Evolutionary conservation across 2,888 invertebrate genomes (phyloP).

Genomic region (Mesoligia furuncula): DNA sequence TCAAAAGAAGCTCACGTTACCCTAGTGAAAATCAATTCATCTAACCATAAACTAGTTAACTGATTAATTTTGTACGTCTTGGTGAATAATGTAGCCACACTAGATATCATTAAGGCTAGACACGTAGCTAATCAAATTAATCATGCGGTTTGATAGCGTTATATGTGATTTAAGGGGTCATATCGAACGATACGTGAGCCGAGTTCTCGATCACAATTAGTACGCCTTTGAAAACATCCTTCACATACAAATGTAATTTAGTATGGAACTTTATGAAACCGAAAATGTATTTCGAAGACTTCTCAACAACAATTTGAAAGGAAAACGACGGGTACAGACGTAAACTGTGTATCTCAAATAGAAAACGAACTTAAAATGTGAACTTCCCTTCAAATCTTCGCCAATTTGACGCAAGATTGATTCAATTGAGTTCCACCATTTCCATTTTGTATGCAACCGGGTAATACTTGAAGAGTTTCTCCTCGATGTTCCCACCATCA

Average conservation of each 20-base stretch:
- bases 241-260: slow-evolving; percentile 19
- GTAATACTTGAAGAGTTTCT: slow-evolving; percentile 85
- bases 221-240: slow-evolving; percentile 59
- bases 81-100: slow-evolving; percentile 64
- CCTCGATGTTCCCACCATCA: slow-evolving; percentile 75
- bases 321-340: slow-evolving; percentile 10
- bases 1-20: slow-evolving; percentile 21
- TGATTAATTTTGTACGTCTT: slow-evolving; percentile 66
- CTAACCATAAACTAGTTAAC: slow-evolving; percentile 51
- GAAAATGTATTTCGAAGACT: slow-evolving; percentile 4
- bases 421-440: slow-evolving; percentile 85
- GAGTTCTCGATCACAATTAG: slow-evolving; percentile 71
- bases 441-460: slow-evolving; percentile 86
- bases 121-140: slow-evolving; percentile 81
- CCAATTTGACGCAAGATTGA: slow-evolving; percentile 88
- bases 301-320: slow-evolving; percentile 4
- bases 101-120: slow-evolving; percentile 71
- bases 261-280: slow-evolving; percentile 2
- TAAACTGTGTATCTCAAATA: slow-evolving; percentile 63
- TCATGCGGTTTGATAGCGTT: slow-evolving; percentile 81
- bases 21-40: slow-evolving; percentile 54
- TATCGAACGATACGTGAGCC: slow-evolving; percentile 74
- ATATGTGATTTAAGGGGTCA: slow-evolving; percentile 81
- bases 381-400: slow-evolving; percentile 78
- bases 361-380: slow-evolving; percentile 74